Percentiles rank a stretch among this genome's conserved stretches.
Evolutionary conservation across 2,888 invertebrate species (phyloP).

Genomic region (Heteropelma amictum): DNA sequence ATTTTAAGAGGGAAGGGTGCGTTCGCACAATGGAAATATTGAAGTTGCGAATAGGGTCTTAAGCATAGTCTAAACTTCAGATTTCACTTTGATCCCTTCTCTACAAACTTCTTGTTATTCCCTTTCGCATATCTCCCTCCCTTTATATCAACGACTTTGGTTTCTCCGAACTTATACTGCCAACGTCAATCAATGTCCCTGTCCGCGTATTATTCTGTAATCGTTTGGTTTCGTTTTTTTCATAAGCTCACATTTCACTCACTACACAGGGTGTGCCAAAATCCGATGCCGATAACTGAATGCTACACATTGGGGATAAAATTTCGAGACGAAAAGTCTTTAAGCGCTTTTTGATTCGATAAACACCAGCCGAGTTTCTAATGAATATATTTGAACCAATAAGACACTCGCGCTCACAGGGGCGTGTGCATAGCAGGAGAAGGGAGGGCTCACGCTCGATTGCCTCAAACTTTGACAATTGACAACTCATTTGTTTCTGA

Average conservation of each 20-base stretch:
- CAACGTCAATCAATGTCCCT: slow-evolving; percentile 59
- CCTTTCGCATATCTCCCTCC: background rate
- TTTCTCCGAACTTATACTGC: slow-evolving; percentile 57
- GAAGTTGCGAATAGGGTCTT: slow-evolving; percentile 34
- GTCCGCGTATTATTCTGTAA: slow-evolving; percentile 55
- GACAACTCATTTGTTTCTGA: too few relatives aligned
- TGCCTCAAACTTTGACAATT: too few relatives aligned
- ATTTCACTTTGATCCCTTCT: slow-evolving; percentile 26
- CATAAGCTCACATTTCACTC: slow-evolving; percentile 35
- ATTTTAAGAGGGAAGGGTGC: background rate
- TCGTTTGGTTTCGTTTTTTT: slow-evolving; percentile 50
- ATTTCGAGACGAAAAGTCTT: too few relatives aligned
- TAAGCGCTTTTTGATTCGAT: too few relatives aligned
- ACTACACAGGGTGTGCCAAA: too few relatives aligned
- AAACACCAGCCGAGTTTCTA: too few relatives aligned
- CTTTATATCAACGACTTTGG: slow-evolving; percentile 20
- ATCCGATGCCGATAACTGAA: too few relatives aligned
- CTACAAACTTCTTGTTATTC: background rate
- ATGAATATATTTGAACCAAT: too few relatives aligned
- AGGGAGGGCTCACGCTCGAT: too few relatives aligned
- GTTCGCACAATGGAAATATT: background rate
- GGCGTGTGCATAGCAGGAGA: too few relatives aligned
- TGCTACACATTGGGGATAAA: too few relatives aligned
- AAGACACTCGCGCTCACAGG: too few relatives aligned
- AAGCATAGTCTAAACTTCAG: slow-evolving; percentile 35